Conservation (phyloP, 2,888 invertebrate species). For the Taphrorychus bicolor region DNA sequence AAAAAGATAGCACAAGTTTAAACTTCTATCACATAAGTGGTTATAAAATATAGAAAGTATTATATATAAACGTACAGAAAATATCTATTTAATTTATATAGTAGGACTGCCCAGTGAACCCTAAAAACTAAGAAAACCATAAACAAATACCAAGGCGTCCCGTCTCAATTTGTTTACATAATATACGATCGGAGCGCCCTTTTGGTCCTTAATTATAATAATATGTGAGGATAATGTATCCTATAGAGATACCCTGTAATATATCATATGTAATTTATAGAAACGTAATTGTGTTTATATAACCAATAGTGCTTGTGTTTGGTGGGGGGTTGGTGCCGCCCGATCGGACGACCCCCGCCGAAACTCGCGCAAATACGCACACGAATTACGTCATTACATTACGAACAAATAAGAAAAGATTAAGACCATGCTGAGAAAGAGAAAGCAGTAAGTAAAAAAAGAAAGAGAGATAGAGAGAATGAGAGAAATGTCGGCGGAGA, state of each 20-base stretch:
- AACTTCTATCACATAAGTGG: too few relatives aligned
- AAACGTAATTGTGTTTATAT: slow-evolving; percentile 56
- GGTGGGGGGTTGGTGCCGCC: slow-evolving; percentile 57
- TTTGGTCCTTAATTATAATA: slow-evolving; percentile 61
- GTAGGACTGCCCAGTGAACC: slow-evolving; percentile 7
- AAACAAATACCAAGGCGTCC: slow-evolving; percentile 55
- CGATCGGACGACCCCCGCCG: slow-evolving; percentile 63
- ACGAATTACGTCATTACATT: too few relatives aligned
- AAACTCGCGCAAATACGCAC: too few relatives aligned
- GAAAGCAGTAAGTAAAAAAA: neutral
- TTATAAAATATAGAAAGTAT: too few relatives aligned
- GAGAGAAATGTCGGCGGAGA: slow-evolving; percentile 57
- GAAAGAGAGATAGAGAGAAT: neutral
- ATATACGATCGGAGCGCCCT: slow-evolving; percentile 54
- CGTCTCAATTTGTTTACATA: slow-evolving; percentile 48
- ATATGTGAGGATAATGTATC: slow-evolving; percentile 62
- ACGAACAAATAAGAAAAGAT: too few relatives aligned
- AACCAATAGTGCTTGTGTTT: slow-evolving; percentile 62
- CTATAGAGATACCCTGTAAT: slow-evolving; percentile 63
- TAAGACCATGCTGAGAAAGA: too few relatives aligned
- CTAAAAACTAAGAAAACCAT: slow-evolving; percentile 3
- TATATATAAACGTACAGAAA: too few relatives aligned
- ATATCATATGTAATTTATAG: slow-evolving; percentile 59
- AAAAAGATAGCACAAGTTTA: too few relatives aligned
- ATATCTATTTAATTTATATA: too few relatives aligned